Evolutionary conservation across 2,888 invertebrate genomes (phyloP).

Genomic region (Gortyna flavago): DNA sequence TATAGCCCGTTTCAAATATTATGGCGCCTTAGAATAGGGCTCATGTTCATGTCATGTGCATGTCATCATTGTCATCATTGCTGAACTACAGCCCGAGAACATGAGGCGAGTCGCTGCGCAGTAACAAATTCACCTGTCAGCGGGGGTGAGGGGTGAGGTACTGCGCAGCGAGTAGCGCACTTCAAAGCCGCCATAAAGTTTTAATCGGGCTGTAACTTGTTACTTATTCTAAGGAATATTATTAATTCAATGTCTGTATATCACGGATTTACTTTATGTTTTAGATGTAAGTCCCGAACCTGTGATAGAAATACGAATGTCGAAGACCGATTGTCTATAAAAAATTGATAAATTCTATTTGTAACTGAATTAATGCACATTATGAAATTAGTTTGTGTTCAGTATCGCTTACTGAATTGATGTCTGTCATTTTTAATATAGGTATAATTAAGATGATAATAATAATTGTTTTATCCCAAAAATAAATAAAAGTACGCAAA

Average conservation of each 20-base stretch:
- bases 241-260: slow-evolving; percentile 22
- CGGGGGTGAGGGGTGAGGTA: neutral
- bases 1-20: too few species aligned
- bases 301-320: slow-evolving; percentile 64
- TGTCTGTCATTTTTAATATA: neutral
- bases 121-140: neutral
- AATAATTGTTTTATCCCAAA: neutral
- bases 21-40: too few species aligned
- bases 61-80: too few species aligned
- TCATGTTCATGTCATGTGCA: too few species aligned
- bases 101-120: neutral
- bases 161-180: neutral
- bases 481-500: neutral
- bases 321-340: neutral
- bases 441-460: too few species aligned
- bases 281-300: slow-evolving; percentile 55
- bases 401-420: neutral
- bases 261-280: slow-evolving; percentile 38
- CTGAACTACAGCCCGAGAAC: too few species aligned
- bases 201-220: neutral
- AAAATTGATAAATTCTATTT: neutral
- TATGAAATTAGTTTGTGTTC: neutral
- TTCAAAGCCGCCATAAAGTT: neutral
- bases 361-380: neutral
- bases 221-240: slow-evolving; percentile 13